phyloP scores from a whole-genome alignment of 2,113 vertebrate species.

The Apus apus region DNA sequence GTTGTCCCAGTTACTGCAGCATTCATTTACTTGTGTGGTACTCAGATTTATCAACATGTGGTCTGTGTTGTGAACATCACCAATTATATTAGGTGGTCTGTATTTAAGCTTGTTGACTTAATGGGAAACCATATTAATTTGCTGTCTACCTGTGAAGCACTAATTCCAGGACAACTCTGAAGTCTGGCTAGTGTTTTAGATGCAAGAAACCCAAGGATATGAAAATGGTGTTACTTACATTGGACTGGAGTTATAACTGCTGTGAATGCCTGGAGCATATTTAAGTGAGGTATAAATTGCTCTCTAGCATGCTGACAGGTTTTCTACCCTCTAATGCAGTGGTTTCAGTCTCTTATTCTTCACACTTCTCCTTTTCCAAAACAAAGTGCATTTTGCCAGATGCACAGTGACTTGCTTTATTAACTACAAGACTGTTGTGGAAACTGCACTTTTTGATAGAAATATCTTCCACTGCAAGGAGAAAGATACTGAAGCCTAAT shows the following conservation, averaged over 20 bases:
- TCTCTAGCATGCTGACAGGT: neutral
- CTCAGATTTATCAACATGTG: neutral
- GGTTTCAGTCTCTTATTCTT: neutral
- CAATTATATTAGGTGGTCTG: neutral
- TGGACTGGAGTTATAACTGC: neutral
- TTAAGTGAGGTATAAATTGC: neutral
- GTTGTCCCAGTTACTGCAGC: neutral
- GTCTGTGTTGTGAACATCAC: neutral
- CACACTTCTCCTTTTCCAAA: neutral
- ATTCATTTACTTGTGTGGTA: neutral
- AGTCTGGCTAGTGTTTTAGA: neutral
- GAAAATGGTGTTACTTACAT: neutral
- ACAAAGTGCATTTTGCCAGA: neutral
- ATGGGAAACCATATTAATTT: constrained; percentile 5
- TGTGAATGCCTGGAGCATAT: neutral
- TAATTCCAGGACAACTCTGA: neutral
- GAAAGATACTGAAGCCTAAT: neutral
- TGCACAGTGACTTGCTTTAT: neutral
- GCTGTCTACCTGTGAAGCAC: neutral
- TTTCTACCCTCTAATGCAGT: neutral
- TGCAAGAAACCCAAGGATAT: neutral
- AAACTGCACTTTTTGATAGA: neutral
- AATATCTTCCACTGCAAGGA: neutral
- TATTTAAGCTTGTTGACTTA: constrained; percentile 21
- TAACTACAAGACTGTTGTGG: neutral